Conservation (phyloP, 2,888 invertebrate species). For the Danaus chrysippus region DNA sequence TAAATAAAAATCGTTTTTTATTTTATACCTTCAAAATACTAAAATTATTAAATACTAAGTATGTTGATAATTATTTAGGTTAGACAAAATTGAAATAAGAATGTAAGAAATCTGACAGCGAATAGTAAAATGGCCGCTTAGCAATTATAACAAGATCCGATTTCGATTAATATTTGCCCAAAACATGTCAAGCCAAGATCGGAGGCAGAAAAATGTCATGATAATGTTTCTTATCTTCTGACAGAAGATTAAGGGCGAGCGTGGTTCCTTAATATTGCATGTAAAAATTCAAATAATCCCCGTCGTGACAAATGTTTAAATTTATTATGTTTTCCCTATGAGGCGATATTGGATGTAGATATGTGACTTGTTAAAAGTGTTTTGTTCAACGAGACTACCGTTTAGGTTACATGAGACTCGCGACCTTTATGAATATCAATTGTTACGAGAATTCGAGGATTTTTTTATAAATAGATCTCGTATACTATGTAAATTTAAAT, state of each 20-base stretch:
- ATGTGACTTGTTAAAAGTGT: slow-evolving; percentile 30
- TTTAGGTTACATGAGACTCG: slow-evolving; percentile 16
- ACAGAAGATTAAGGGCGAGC: slow-evolving; percentile 16
- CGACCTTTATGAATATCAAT: slow-evolving; percentile 20
- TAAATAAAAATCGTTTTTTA: too few species aligned
- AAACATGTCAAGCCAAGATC: slow-evolving; percentile 11
- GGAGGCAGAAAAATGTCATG: slow-evolving; percentile 32
- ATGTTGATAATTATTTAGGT: too few species aligned
- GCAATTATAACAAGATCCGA: not conserved
- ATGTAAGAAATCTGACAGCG: not conserved
- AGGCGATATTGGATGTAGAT: slow-evolving; percentile 31
- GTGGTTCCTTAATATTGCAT: slow-evolving; percentile 11
- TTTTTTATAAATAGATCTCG: too few species aligned
- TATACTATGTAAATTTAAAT: too few species aligned
- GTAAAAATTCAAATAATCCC: slow-evolving; percentile 7
- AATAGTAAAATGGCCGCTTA: slow-evolving; percentile 14
- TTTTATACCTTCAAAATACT: too few species aligned
- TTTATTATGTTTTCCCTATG: slow-evolving; percentile 37
- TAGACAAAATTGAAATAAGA: too few species aligned
- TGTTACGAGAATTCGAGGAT: slow-evolving; percentile 1
- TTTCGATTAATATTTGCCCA: slow-evolving; percentile 8
- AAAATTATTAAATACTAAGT: too few species aligned
- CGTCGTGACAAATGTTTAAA: slow-evolving; percentile 22
- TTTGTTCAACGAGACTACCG: slow-evolving; percentile 33
- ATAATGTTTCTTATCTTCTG: slow-evolving; percentile 24